Base-by-base conservation (phyloP, 2,797 vertebrate species). In the Gambusia yucatana region DNA sequence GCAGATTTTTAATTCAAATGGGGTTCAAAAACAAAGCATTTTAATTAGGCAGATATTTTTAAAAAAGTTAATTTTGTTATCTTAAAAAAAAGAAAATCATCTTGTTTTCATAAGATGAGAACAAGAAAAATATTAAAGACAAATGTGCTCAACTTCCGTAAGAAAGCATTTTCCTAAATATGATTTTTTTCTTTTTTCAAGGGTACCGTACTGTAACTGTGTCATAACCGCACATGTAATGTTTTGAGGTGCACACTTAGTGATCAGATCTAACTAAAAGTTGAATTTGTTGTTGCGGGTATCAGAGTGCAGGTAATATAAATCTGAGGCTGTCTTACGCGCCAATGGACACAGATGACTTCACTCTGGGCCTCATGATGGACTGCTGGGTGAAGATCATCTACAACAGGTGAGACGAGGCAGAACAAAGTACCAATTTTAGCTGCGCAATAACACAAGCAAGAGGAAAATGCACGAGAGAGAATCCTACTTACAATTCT, bases 301-400 rank as follows among this genome's bases (percentile, higher is more conserved):
- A 67, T 13, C 44, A 33, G 8, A 44, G 20, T 17, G 50, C 25
- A 50, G 44, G 0, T 57, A 75, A 78, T n/a, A 73, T 30, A 46
- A 82, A 20, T 75, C 28, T 73, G 10, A 33, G 48, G 71, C 14
- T 30, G 44, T 72, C 98, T 89, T 97, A 99, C 98, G 96, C 97
- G 91, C 96, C 97, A 0, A 99, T 94, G 69, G 98, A 99, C 90
- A 99, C 98, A 0, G 98, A 98, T n/a, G 98, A 98, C 93, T 99
- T 99, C 89, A 99, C 98, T 70, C 97, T 97, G 90, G 98, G 96
- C 86, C 97, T 97, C 97, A 97, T 93, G 77, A 99, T 95, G 83
- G 97, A 96, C 91, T 98, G 98, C 84, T 98, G 97, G 63, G 96
- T 98, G 84, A 98, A 99, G 93, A 98, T 98, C 93, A 98, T 98